Evolutionary conservation across 2,113 vertebrate species (phyloP).

Genomic region (Bos indicus): DNA sequence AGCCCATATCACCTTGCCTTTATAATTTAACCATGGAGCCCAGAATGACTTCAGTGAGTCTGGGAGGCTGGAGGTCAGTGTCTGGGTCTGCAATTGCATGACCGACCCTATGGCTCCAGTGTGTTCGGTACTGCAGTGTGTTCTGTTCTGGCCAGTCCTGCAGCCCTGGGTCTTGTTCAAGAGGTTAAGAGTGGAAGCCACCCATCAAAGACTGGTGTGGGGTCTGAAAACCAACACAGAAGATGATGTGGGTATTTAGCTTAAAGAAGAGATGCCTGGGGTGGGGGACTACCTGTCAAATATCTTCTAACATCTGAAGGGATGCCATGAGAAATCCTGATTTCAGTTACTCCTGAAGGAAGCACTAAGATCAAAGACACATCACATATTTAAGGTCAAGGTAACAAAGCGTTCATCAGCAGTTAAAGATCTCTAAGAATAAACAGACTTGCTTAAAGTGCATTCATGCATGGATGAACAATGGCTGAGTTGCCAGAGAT

Average conservation of each 20-base stretch:
- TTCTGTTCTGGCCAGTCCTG: neutral
- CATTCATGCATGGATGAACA: neutral
- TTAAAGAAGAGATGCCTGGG: neutral
- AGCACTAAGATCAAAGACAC: neutral
- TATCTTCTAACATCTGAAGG: neutral
- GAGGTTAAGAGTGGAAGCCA: neutral
- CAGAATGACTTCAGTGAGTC: neutral
- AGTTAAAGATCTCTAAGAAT: neutral
- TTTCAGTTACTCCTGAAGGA: neutral
- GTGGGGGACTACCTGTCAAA: neutral
- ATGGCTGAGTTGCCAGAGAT: neutral
- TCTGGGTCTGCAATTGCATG: neutral
- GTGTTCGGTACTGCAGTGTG: neutral
- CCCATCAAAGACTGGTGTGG: neutral
- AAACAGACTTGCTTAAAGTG: neutral
- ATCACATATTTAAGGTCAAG: neutral
- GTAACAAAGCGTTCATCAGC: neutral
- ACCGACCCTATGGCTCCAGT: accelerated
- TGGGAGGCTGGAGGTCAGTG: neutral
- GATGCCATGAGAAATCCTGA: neutral
- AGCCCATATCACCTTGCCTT: neutral
- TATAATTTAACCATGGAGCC: neutral
- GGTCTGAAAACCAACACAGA: neutral
- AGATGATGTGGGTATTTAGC: neutral
- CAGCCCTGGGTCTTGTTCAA: neutral